Base-by-base conservation (phyloP, 2,888 invertebrate genomes). In the Plebejus argus region DNA sequence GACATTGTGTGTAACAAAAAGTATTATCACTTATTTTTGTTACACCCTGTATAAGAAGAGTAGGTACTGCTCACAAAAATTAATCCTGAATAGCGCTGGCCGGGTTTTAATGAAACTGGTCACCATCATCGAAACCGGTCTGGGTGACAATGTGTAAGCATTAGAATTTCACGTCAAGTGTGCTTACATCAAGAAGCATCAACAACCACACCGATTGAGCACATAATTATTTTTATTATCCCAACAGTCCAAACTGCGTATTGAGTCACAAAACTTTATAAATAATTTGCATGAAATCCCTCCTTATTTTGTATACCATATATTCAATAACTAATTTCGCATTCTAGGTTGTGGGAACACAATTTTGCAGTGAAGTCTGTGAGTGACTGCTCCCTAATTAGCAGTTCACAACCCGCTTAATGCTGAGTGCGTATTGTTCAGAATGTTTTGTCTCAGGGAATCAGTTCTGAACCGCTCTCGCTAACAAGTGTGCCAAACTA, bases 381-480 rank as follows among this genome's bases (percentile, higher is more conserved):
- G 79, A 79, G 77, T 79, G 80, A 80, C 79, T 80, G 79, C 77
- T 61, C 76, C 76, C 80, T 80, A 80, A 80, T 80, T 79, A 80
- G 80, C 76, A 35, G 58, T 28, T 66, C 33, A 66, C 77, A 61
- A 58, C 77, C 72, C 72, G 72, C 72, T 77, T 72, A 72, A 76
- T 23, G 39, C 74, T 76, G 76, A 78, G 35, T 76, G 45, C 70
- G 76, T 76, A 79, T 76, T 78, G 77, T 78, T 74, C 77, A 71
- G 76, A 35, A 61, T 49, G 80, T 78, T 80, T 80, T 79, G 78
- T 79, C 76, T 78, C 56, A 33, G 35, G 49, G 56, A 77, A 71
- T 71, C 53, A 39, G 71, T 77, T 72, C 39, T 35, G 15, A 39
- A 56, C 71, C n/a, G 72, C 35, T 39, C 71, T 28, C 18, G 23